Conservation (phyloP, 2,797 vertebrate genomes). For the Eidolon dupreanum region DNA sequence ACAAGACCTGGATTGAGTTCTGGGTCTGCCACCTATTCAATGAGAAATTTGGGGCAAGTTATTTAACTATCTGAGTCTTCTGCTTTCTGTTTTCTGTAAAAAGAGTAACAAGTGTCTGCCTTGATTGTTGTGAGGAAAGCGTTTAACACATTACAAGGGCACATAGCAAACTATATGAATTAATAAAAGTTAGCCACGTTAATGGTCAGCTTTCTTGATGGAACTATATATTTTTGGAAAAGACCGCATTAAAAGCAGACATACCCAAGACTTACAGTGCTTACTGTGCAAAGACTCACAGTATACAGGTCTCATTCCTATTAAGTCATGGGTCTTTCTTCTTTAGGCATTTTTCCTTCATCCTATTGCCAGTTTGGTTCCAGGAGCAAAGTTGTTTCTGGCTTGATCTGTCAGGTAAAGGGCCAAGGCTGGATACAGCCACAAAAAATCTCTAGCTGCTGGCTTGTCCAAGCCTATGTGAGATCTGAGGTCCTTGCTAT, state of each 20-base stretch:
- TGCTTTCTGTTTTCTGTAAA: neutral
- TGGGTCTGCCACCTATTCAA: neutral
- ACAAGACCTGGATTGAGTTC: neutral
- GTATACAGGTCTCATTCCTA: rapidly evolving
- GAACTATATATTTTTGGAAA: neutral
- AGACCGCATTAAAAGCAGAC: neutral
- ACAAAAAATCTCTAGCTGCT: no score
- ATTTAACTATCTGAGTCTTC: neutral
- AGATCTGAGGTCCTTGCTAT: neutral
- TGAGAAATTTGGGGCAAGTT: neutral
- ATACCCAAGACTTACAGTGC: neutral
- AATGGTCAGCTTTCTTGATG: neutral
- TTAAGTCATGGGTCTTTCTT: neutral
- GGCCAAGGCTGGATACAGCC: neutral
- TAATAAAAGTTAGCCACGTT: neutral
- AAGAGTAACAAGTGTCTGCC: neutral
- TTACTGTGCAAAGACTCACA: neutral
- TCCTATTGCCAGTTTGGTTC: neutral
- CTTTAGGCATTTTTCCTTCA: neutral
- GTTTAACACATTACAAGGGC: neutral
- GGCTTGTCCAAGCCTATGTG: neutral
- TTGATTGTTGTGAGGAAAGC: neutral
- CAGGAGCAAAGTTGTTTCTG: neutral
- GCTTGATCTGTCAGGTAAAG: neutral
- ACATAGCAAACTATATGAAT: neutral